Evolutionary conservation across 1,140 invertebrate species (phyloP), one percentile per base, ranked within the genome.

Genomic region (Calosoma granatense): DNA sequence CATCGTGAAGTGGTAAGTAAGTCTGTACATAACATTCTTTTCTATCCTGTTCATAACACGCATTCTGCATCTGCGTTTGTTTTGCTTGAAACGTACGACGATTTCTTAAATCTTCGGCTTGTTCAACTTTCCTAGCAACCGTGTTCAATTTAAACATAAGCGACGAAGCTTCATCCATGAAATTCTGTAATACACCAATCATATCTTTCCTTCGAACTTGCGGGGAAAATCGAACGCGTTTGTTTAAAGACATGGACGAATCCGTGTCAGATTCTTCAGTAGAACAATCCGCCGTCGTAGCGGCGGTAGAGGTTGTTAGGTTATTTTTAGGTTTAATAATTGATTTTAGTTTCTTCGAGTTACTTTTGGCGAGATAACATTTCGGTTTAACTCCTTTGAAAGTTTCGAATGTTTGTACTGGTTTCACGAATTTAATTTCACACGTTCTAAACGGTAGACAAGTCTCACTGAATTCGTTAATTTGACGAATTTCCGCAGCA

Each of bases 131-230:
- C 12, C 51, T 53, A 1, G 65, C 60, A 15, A 61, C 61, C n/a
- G 54, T 59, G 1, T 61, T 60, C n/a, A 71, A 53, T 58, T 70
- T 71, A 0, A 47, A 58, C 63, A 71, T 67, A 6, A 72, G 41
- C 21, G 59, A 59, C 14, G 66, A 68, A 1, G 69, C 70, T 61
- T 70, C 69, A 58, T 70, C 65, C 41, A 70, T 56, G 56, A 72
- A 70, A 22, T 61, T 61, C 9, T 67, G 63, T 69, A 72, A 70
- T 1, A 65, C 67, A 54, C 63, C 62, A 2, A 69, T 47, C 54
- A 69, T 62, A 15, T 61, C 53, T 17, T 60, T 64, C 43, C 21
- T 56, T 61, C 9, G 63, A 22, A n/a, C 55, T 52, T 57, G 55
- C 47, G 22, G 23, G n/a, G 21, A 20, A 55, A 68, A 68, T 47